phyloP scores from a whole-genome alignment of 1,140 invertebrate genomes.

The Frieseomelitta varia region DNA sequence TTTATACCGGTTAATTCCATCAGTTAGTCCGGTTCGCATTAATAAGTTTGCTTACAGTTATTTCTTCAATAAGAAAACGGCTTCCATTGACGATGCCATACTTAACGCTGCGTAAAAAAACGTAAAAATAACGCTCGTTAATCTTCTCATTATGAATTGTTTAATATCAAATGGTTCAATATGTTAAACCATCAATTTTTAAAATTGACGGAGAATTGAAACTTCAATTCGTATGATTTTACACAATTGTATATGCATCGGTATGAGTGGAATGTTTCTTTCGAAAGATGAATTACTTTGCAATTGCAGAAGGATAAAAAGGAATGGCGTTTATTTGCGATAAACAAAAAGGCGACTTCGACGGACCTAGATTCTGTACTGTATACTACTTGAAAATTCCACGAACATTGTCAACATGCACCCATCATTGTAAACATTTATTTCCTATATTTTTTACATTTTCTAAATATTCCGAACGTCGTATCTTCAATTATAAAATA shows the following conservation, averaged over 20 bases:
- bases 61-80: conserved; percentile 6
- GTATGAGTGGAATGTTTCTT: too few relatives aligned
- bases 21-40: not conserved
- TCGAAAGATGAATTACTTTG: not conserved
- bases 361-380: not conserved
- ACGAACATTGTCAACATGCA: not conserved
- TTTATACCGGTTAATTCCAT: not conserved
- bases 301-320: not conserved
- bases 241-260: not conserved
- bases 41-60: not conserved
- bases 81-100: not conserved
- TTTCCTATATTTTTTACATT: not conserved
- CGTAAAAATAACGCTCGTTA: not conserved
- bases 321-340: not conserved
- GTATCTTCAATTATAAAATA: not conserved
- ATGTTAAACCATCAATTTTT: not conserved
- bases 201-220: not conserved
- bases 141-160: not conserved
- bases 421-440: not conserved
- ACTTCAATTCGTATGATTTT: not conserved
- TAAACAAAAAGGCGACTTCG: not conserved
- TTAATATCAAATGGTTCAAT: not conserved
- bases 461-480: not conserved
- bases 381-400: conserved; percentile 3
- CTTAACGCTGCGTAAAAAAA: not conserved